Evolutionary conservation across 2,888 invertebrate species (phyloP).

Genomic region (Zele albiditarsus): DNA sequence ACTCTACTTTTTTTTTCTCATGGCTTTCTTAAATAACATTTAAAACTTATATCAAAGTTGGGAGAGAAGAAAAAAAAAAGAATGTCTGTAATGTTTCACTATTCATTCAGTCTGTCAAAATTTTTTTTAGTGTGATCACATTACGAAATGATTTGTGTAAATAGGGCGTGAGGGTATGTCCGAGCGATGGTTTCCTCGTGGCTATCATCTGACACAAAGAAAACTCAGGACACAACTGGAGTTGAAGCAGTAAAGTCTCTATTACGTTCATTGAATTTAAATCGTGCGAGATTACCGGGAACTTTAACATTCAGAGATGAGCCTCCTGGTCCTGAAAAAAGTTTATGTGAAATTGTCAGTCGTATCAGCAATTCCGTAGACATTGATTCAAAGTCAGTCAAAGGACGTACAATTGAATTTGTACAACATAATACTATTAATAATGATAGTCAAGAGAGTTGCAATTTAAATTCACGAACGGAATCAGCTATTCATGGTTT

Average conservation of each 20-base stretch:
- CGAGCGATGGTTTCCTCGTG: constrained; percentile 34
- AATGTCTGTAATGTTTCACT: background rate
- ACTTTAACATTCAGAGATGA: constrained; percentile 27
- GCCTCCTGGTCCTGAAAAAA: constrained; percentile 14
- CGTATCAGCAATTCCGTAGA: constrained; percentile 21
- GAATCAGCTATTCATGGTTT: constrained; percentile 16
- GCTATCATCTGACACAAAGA: constrained; percentile 15
- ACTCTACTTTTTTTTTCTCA: background rate
- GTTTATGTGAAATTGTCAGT: constrained; percentile 28
- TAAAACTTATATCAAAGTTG: background rate
- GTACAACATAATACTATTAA: background rate
- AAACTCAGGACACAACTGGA: constrained; percentile 25
- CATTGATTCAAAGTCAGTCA: background rate
- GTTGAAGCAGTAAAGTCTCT: constrained; percentile 12
- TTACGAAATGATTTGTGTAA: constrained; percentile 19
- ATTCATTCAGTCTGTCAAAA: constrained; percentile 29
- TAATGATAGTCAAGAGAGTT: background rate
- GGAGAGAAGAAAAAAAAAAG: background rate
- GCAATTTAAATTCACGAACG: constrained; percentile 21
- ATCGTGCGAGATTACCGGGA: constrained; percentile 22
- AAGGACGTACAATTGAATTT: background rate
- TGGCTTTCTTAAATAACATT: background rate
- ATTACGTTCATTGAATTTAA: constrained; percentile 24
- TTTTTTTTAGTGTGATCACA: background rate
- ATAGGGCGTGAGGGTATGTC: background rate